These are phyloP conservation scores for Eriocheir sinensis DNA, from an alignment of 1,140 invertebrate genomes.

Conservation along the genomic window DNA sequence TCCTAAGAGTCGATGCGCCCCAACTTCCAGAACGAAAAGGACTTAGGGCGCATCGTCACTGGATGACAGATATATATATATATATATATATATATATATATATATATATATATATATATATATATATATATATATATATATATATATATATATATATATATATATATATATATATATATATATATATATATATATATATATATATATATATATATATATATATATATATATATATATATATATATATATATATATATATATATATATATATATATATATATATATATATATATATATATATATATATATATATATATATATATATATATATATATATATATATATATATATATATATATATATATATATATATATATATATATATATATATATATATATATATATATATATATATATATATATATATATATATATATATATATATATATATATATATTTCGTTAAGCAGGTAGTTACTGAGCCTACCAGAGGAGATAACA, in stretches of 20 bases:
- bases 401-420: constrained; percentile 28
- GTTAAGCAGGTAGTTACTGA: background rate
- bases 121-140: background rate
- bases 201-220: background rate
- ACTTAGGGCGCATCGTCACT: too few relatives aligned
- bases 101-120: background rate
- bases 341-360: constrained; percentile 19
- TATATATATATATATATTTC: background rate
- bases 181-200: background rate
- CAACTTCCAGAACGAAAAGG: too few relatives aligned
- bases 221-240: background rate
- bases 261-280: constrained; percentile 28
- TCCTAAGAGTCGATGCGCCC: too few relatives aligned
- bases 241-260: constrained; percentile 28
- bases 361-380: constrained; percentile 28
- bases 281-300: constrained; percentile 28
- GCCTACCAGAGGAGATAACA: too few relatives aligned
- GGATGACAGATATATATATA: background rate
- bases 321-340: constrained; percentile 28
- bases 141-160: background rate
- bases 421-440: constrained; percentile 28
- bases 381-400: constrained; percentile 28
- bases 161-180: background rate
- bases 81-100: constrained; percentile 28
- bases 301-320: constrained; percentile 28